These are phyloP conservation scores for Andrena dorsata DNA, from an alignment of 2,888 invertebrate species.

Conservation along the genomic window DNA sequence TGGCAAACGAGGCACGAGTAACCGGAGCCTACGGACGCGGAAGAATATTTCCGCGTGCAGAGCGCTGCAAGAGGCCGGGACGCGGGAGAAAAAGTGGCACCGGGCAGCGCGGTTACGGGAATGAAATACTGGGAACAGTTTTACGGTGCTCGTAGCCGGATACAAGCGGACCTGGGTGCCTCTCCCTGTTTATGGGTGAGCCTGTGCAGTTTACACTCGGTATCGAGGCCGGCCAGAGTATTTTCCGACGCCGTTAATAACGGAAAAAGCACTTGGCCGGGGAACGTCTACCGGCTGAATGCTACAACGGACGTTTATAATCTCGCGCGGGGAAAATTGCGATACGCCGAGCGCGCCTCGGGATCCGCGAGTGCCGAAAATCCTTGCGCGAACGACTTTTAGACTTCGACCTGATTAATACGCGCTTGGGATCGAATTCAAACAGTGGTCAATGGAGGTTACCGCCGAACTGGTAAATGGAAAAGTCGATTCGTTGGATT, in stretches of 20 bases:
- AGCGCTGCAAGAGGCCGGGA: neutral
- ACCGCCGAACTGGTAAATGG: neutral
- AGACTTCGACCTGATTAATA: slow-evolving; percentile 2
- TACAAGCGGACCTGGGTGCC: slow-evolving; percentile 22
- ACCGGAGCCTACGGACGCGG: slow-evolving; percentile 31
- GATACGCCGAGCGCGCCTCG: slow-evolving; percentile 11
- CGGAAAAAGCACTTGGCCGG: slow-evolving; percentile 57
- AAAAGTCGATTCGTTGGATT: neutral
- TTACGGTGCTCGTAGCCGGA: slow-evolving; percentile 33
- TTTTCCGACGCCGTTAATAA: slow-evolving; percentile 67
- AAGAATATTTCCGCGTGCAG: slow-evolving; percentile 42
- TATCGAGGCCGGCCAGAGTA: slow-evolving; percentile 57
- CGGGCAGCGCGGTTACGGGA: slow-evolving; percentile 41
- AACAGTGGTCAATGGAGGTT: neutral
- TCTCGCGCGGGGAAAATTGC: slow-evolving; percentile 33
- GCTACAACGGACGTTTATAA: slow-evolving; percentile 59
- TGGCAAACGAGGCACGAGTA: slow-evolving; percentile 46
- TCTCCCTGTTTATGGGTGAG: slow-evolving; percentile 59
- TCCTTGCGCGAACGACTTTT: neutral
- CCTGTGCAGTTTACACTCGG: slow-evolving; percentile 54
- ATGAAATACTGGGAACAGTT: slow-evolving; percentile 64
- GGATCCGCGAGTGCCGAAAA: neutral
- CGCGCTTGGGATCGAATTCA: neutral
- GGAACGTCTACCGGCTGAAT: slow-evolving; percentile 40
- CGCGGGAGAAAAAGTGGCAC: slow-evolving; percentile 41